Percentiles rank a stretch among this genome's conserved stretches.
Conservation (phyloP, 2,888 invertebrate species). For the Limnephilus auricula region DNA sequence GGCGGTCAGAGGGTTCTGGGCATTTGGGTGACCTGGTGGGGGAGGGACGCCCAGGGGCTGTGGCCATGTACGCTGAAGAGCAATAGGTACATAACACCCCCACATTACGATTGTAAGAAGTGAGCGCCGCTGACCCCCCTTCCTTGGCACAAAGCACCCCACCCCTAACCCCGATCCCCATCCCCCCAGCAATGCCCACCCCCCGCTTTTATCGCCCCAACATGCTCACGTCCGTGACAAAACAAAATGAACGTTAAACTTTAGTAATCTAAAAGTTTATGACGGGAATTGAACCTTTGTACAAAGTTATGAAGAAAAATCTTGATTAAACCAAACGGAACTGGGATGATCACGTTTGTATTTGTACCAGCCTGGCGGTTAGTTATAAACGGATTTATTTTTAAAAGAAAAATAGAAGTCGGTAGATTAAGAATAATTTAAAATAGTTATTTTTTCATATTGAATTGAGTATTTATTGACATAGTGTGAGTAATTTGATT, state of each 20-base stretch:
- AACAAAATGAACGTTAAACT: conserved; percentile 14
- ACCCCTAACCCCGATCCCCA: neutral
- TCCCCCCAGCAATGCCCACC: neutral
- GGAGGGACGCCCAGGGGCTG: conserved; percentile 14
- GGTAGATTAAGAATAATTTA: no score
- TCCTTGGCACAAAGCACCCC: conserved; percentile 26
- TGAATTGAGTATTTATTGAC: no score
- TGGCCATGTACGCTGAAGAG: conserved; percentile 60
- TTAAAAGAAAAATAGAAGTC: neutral
- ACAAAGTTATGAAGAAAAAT: neutral
- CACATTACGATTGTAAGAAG: conserved; percentile 51
- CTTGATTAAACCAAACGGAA: neutral
- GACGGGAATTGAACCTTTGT: conserved; percentile 2
- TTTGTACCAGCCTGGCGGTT: neutral
- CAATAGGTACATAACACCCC: conserved; percentile 60
- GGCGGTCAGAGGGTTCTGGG: conserved; percentile 37
- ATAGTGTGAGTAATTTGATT: no score
- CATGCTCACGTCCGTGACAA: conserved; percentile 35
- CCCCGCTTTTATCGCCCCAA: conserved; percentile 34
- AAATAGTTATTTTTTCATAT: no score
- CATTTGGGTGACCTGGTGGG: conserved; percentile 2
- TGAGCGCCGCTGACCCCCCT: conserved; percentile 44
- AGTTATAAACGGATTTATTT: neutral
- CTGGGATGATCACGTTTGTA: neutral
- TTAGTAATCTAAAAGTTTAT: conserved; percentile 8